phyloP scores from a whole-genome alignment of 2,888 invertebrate genomes.

The Cyclophora albipunctata region DNA sequence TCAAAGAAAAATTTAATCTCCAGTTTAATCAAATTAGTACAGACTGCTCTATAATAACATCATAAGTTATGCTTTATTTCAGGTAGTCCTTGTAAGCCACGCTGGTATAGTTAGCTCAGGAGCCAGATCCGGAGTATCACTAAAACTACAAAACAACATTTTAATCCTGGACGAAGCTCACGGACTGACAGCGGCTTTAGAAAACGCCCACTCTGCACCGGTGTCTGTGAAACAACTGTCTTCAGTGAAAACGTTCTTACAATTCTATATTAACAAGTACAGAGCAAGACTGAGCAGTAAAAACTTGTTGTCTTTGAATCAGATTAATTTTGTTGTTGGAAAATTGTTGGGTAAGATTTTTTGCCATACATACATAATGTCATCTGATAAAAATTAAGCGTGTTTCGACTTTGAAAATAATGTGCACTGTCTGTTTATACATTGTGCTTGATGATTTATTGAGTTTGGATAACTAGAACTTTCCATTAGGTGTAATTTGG shows the following conservation, averaged over 20 bases:
- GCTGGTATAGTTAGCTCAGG: constrained; percentile 63
- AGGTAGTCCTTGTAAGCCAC: constrained; percentile 64
- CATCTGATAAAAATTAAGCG: not conserved
- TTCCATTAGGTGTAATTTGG: too few species aligned
- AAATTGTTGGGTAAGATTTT: constrained; percentile 70
- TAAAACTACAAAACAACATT: constrained; percentile 80
- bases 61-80: not conserved
- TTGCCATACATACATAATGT: constrained; percentile 3
- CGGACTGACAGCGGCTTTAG: constrained; percentile 93
- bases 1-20: too few species aligned
- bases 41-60: too few species aligned
- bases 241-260: constrained; percentile 78
- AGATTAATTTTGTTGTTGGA: constrained; percentile 85
- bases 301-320: constrained; percentile 88
- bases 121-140: constrained; percentile 52
- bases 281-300: constrained; percentile 82
- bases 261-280: constrained; percentile 84
- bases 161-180: constrained; percentile 98
- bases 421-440: too few species aligned
- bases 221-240: constrained; percentile 80
- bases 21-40: too few species aligned
- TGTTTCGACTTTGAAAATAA: too few species aligned
- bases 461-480: too few species aligned
- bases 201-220: constrained; percentile 87
- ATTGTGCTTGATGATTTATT: too few species aligned